Evolutionary conservation across 2,113 vertebrate genomes (phyloP), one percentile per base, ranked within the genome.

Genomic region (Piprites chloris): DNA sequence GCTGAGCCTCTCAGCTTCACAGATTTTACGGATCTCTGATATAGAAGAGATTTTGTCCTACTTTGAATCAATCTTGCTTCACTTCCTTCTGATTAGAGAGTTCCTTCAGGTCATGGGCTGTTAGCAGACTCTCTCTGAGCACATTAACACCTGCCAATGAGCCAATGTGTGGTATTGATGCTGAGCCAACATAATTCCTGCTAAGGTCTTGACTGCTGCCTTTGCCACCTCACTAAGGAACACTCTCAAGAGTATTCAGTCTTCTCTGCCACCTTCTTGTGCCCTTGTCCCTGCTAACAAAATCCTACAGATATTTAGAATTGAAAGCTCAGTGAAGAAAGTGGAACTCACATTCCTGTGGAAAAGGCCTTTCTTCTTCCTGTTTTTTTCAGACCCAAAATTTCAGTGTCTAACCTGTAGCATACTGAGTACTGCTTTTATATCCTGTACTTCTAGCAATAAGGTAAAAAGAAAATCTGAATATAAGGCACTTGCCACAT

Each of bases 131-230:
- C 78, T 88, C 80, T 85, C 82, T 90, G 93, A 84, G 90, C 87
- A 22, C 95, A 95, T 96, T 97, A 96, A 73, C 95, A 96, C 94
- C 91, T 96, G 81, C 96, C 94, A 85, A 83, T 96, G 89, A 97
- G 87, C 87, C 96, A 56, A 85, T 59, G 75, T 84, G 68, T 11
- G 0, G 42, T 44, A 94, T 80, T 63, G 90, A 87, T 88, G 95
- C 93, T 96, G 92, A 95, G 90, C 76, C 95, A 93, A 92, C 90
- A 74, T 2, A 66, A 90, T 83, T 94, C 85, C 92, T 63, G 85
- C 75, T 33, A 85, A 90, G 87, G 66, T 62, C 80, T 87, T 16
- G 33, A 35, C 91, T 90, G 84, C 80, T 87, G 89, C 83, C 90
- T 93, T 93, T 95, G 79, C 85, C 93, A 92, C 90, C 79, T 97